Conservation (phyloP, 2,888 invertebrate genomes). For the Euplexia lucipara region DNA sequence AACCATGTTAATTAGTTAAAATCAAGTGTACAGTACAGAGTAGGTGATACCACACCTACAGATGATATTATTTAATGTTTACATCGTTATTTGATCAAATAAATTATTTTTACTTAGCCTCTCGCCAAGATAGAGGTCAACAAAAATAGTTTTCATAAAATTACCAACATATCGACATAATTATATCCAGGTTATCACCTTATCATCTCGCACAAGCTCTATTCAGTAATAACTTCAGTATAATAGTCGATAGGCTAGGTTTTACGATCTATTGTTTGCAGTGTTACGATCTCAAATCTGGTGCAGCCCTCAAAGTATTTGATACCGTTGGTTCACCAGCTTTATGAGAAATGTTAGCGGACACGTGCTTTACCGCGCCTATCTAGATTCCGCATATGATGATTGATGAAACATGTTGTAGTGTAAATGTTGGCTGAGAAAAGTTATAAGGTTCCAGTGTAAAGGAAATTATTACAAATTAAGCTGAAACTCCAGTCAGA, state of each 20-base stretch:
- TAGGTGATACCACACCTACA: too few species aligned
- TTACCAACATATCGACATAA: neutral
- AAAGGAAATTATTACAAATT: too few species aligned
- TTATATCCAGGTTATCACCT: conserved; percentile 38
- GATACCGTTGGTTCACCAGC: conserved; percentile 53
- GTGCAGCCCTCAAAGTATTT: conserved; percentile 56
- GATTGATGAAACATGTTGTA: neutral
- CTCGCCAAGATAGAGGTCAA: too few species aligned
- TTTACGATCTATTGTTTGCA: conserved; percentile 60
- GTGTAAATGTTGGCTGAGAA: neutral
- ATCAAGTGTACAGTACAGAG: too few species aligned
- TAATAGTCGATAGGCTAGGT: conserved; percentile 43
- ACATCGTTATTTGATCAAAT: too few species aligned
- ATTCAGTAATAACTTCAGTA: conserved; percentile 40
- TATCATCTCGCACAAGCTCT: conserved; percentile 50
- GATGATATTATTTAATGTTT: too few species aligned
- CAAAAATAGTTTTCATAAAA: neutral
- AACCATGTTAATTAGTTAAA: too few species aligned
- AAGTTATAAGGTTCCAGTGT: neutral
- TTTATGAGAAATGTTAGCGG: conserved; percentile 21
- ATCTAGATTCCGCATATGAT: conserved; percentile 5
- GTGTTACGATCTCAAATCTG: conserved; percentile 49
- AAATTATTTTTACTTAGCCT: too few species aligned
- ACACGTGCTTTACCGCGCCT: conserved; percentile 29
- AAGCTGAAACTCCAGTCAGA: too few species aligned